A percentile compares a stretch with the other conserved stretches of the same genome.
These are phyloP conservation scores for Amphibalanus amphitrite DNA, from an alignment of 1,140 invertebrate species.

Conservation along the genomic window DNA sequence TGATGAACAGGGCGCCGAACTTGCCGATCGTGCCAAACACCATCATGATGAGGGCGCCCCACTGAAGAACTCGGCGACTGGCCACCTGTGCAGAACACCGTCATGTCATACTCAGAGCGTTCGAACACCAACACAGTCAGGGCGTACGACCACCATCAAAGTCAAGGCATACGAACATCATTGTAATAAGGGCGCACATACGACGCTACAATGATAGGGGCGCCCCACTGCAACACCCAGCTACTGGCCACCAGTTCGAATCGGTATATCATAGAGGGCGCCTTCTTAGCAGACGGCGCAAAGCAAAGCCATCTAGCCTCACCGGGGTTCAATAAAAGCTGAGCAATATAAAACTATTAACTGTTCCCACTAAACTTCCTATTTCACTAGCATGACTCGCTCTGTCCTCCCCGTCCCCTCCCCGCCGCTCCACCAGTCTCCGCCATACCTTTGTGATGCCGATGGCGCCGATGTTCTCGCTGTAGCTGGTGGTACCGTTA, in stretches of 20 bases:
- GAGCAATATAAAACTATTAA: neutral
- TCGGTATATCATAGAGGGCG: no score
- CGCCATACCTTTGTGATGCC: slow-evolving; percentile 37
- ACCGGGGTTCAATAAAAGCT: no score
- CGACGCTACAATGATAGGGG: slow-evolving; percentile 55
- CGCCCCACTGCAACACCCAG: slow-evolving; percentile 66
- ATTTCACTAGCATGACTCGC: no score
- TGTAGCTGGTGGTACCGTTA: slow-evolving; percentile 73
- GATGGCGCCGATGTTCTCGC: slow-evolving; percentile 77
- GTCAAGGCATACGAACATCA: slow-evolving; percentile 48
- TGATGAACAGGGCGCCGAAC: slow-evolving; percentile 67
- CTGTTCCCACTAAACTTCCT: neutral
- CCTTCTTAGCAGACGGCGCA: no score
- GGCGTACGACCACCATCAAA: neutral
- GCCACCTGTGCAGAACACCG: slow-evolving; percentile 40
- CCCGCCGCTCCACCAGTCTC: no score
- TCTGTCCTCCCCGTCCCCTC: no score
- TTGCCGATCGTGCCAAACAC: slow-evolving; percentile 61
- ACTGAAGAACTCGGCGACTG: slow-evolving; percentile 66
- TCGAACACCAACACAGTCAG: no score
- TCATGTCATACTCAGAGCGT: no score
- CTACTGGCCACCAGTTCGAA: slow-evolving; percentile 55
- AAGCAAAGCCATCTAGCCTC: no score
- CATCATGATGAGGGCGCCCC: slow-evolving; percentile 56
- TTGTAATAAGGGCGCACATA: slow-evolving; percentile 66